Evolutionary conservation across 2,113 vertebrate genomes (phyloP).

Genomic region (Gavia stellata): DNA sequence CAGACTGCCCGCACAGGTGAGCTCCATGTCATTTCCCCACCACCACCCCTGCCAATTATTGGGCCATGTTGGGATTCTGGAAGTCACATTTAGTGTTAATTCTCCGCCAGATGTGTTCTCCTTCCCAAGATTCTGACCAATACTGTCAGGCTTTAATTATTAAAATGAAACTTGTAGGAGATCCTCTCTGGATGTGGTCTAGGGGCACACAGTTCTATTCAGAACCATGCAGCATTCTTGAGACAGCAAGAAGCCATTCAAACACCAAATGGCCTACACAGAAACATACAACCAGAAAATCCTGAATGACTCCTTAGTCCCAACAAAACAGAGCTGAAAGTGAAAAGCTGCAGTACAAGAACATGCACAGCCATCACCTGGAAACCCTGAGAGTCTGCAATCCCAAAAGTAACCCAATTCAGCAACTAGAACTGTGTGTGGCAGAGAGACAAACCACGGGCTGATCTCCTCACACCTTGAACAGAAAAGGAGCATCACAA

Average conservation of each 20-base stretch:
- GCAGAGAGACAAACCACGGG: neutral
- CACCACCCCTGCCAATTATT: fast-evolving
- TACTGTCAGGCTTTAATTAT: neutral
- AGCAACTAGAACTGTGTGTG: neutral
- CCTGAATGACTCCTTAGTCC: neutral
- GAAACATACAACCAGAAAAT: neutral
- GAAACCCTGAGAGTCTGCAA: neutral
- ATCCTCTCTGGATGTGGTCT: neutral
- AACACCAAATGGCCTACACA: neutral
- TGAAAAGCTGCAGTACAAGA: neutral
- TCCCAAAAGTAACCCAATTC: neutral
- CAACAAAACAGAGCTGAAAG: neutral
- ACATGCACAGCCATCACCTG: too few species aligned
- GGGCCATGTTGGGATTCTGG: neutral
- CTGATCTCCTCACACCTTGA: neutral
- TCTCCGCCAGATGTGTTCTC: neutral
- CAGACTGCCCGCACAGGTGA: neutral
- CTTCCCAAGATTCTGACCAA: neutral
- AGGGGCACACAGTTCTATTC: neutral
- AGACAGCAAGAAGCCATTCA: neutral
- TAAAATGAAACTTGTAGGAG: neutral
- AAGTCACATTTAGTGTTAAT: neutral
- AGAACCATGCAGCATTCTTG: neutral
- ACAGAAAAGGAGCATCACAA: neutral
- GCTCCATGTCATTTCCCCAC: neutral